A percentile compares a stretch with the other conserved stretches of the same genome.
These are phyloP conservation scores for Scomber scombrus DNA, from an alignment of 2,113 vertebrate genomes.

Conservation along the genomic window DNA sequence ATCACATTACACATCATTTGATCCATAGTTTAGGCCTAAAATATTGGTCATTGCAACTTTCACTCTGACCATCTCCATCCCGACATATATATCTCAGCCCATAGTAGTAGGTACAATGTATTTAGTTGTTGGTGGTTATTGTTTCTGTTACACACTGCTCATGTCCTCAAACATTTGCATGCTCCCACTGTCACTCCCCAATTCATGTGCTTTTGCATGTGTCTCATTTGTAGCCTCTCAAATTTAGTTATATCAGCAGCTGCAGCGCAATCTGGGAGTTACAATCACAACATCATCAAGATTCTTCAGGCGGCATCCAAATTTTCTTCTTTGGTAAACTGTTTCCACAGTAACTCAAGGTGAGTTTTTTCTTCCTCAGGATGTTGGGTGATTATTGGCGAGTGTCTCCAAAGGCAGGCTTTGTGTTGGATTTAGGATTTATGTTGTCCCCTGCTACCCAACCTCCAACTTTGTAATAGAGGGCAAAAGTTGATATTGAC, in stretches of 20 bases:
- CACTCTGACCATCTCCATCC: too few relatives aligned
- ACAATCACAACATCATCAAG: background rate
- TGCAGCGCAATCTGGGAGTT: constrained; percentile 9
- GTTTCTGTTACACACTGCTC: too few relatives aligned
- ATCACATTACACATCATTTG: too few relatives aligned
- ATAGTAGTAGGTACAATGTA: too few relatives aligned
- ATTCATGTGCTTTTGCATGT: constrained; percentile 6
- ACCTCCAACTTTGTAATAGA: too few relatives aligned
- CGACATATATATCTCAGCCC: too few relatives aligned
- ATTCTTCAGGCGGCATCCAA: background rate
- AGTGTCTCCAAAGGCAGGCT: background rate
- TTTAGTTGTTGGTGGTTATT: too few relatives aligned
- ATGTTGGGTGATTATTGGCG: background rate
- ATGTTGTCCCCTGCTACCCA: background rate
- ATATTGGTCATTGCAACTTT: too few relatives aligned
- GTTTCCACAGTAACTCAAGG: background rate
- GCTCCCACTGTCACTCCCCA: background rate
- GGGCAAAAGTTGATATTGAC: too few relatives aligned
- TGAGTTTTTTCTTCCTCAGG: background rate
- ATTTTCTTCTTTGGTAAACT: background rate
- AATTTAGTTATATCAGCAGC: background rate
- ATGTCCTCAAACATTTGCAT: too few relatives aligned
- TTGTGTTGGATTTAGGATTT: background rate
- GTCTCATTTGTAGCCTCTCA: constrained; percentile 3
- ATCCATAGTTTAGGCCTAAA: too few relatives aligned